These are phyloP conservation scores for Pandemis corylana DNA, from an alignment of 2,888 invertebrate genomes.

Conservation along the genomic window DNA sequence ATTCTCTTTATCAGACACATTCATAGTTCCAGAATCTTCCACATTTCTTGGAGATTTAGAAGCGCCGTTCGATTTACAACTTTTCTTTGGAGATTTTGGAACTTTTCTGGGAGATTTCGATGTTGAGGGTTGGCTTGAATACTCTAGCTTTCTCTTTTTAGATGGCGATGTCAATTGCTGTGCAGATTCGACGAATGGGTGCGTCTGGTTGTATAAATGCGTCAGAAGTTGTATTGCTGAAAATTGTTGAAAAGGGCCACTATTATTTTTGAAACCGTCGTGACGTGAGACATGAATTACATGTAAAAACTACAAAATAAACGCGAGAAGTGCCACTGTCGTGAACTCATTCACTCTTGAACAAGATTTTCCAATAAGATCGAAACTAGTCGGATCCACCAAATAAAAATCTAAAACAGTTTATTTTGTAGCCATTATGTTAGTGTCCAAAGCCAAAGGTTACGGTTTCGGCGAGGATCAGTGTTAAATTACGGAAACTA, in stretches of 20 bases:
- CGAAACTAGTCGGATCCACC: too few species aligned
- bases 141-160: constrained; percentile 59
- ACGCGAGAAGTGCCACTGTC: too few species aligned
- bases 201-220: constrained; percentile 88
- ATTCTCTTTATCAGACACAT: constrained; percentile 49
- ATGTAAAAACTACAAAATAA: too few species aligned
- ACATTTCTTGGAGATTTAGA: constrained; percentile 31
- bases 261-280: too few species aligned
- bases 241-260: constrained; percentile 43
- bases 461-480: too few species aligned
- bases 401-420: too few species aligned
- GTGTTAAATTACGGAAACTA: too few species aligned
- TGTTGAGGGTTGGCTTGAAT: constrained; percentile 37
- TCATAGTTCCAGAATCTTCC: constrained; percentile 27
- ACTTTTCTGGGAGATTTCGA: constrained; percentile 43
- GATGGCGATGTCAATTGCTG: constrained; percentile 63
- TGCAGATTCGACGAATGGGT: constrained; percentile 81
- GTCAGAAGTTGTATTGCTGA: constrained; percentile 86
- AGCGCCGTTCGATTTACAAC: constrained; percentile 12
- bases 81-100: constrained; percentile 34
- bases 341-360: too few species aligned
- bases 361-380: too few species aligned
- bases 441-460: too few species aligned
- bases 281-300: too few species aligned
- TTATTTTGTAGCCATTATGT: too few species aligned